Evolutionary conservation across 1,140 invertebrate genomes (phyloP).

Genomic region (Cephus cinctus): DNA sequence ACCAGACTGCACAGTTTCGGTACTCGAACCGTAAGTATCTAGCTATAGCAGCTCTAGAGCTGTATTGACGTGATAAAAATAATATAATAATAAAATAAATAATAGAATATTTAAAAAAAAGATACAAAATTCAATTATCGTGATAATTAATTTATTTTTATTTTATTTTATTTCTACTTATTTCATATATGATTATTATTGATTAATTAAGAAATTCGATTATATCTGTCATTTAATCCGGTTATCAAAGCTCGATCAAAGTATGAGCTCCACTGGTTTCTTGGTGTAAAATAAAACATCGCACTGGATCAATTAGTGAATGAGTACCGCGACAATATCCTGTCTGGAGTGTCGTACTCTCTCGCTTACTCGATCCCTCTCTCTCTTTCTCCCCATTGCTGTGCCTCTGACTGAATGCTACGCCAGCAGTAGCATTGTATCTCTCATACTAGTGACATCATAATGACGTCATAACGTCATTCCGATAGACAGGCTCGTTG

Average conservation of each 20-base stretch:
- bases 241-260: no score
- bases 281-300: conserved; percentile 44
- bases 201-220: not conserved
- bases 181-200: no score
- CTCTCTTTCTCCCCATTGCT: conserved; percentile 8
- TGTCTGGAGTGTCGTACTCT: conserved; percentile 36
- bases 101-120: no score
- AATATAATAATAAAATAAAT: no score
- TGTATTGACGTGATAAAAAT: no score
- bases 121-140: no score
- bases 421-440: conserved; percentile 6
- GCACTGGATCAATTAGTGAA: conserved; percentile 52
- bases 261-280: conserved; percentile 39
- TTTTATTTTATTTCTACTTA: no score
- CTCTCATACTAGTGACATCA: conserved; percentile 37
- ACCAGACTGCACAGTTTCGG: no score
- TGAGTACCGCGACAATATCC: conserved; percentile 49
- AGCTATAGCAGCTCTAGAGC: no score
- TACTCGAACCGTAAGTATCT: no score
- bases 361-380: conserved; percentile 13
- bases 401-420: conserved; percentile 2
- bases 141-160: no score
- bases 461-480: conserved; percentile 39
- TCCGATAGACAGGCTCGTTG: conserved; percentile 28
- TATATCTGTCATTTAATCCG: not conserved